Evolutionary conservation across 1,140 invertebrate species (phyloP), one percentile per base, ranked within the genome.

Genomic region (Aphidius gifuensis): DNA sequence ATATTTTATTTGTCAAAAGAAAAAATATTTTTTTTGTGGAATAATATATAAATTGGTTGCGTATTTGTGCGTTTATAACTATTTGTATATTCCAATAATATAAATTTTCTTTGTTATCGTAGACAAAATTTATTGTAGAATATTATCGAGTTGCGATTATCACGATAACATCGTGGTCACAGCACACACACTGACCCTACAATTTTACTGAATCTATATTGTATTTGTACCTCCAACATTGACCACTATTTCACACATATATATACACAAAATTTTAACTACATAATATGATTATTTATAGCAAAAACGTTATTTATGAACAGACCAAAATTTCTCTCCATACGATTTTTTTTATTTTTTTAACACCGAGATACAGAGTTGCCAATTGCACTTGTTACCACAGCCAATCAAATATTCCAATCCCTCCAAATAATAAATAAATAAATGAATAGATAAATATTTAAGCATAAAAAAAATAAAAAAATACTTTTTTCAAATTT

Each of bases 61-160:
- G 38, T 5, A 9, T 9, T 23, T 21, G 39, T 38, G 47, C 46
- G 47, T 47, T 59, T 59, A 59, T 60, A 58, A 42, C 50, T 55
- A 39, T 32, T 39, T 53, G 38, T 40, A 53, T 11, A 32, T 56
- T 68, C 50, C 71, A 74, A 71, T 74, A 74, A 73, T 74, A 74
- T 74, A 74, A 73, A 74, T 73, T 69, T 68, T 71, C 58, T 68
- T 72, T 60, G 71, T 74, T 74, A 74, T 74, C 72, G 63, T 39
- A 47, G 4, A 9, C 4, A 43, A 66, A 71, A 74, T 74, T 74
- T 74, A 74, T 71, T 74, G 71, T 65, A 68, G 71, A 64, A 73
- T 74, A 74, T 74, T 74, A 74, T 74, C 72, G 70, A 70, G 66
- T 58, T 57, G 69, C 72, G 72, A 74, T 74, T 74, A 74, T 71